Evolutionary conservation across 2,113 vertebrate genomes (phyloP), one percentile per base, ranked within the genome.

Genomic region (Centropus bengalensis): DNA sequence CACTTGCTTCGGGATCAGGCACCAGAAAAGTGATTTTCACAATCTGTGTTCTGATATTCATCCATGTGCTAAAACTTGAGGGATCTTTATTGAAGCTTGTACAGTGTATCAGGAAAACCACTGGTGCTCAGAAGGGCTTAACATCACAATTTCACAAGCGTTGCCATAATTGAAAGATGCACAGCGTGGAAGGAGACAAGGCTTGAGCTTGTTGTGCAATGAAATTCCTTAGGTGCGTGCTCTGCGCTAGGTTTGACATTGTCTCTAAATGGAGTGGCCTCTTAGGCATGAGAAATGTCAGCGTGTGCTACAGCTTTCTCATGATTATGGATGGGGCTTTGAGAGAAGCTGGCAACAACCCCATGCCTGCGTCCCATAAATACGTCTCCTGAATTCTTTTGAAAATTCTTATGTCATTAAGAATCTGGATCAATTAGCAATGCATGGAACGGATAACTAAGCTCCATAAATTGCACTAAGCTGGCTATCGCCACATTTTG

Each of bases 61-160:
- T 87, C 78, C 47, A 5, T 9, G 17, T 83, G 59, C 71, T 84
- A 77, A 87, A 40, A 91, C 40, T 82, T 52, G 38, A 94, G 47
- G 67, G 63, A 11, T 85, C 95, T 96, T 83, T 79, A 76, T 8
- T 84, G 71, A 89, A 91, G 68, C 71, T 86, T 91, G 17, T 82
- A n/a, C 20, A 88, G 63, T 24, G 7, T 60, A 79, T 87, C 63
- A 93, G 81, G 68, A 89, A 96, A 95, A 76, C 33, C 14, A 14
- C 20, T 49, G 81, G 59, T 95, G 84, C 82, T 84, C 68, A 70
- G 82, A 92, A 71, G 44, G 68, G 84, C 83, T 90, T 91, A 54
- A 60, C 81, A 86, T 85, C 87, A 83, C 67, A 76, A 33, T 78
- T 97, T 88, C 64, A 45, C 60, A 47, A 83, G 54, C 22, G 51